Evolutionary conservation across 2,797 vertebrate species (phyloP), one percentile per base, ranked within the genome.

Genomic region (Poecile montanus): DNA sequence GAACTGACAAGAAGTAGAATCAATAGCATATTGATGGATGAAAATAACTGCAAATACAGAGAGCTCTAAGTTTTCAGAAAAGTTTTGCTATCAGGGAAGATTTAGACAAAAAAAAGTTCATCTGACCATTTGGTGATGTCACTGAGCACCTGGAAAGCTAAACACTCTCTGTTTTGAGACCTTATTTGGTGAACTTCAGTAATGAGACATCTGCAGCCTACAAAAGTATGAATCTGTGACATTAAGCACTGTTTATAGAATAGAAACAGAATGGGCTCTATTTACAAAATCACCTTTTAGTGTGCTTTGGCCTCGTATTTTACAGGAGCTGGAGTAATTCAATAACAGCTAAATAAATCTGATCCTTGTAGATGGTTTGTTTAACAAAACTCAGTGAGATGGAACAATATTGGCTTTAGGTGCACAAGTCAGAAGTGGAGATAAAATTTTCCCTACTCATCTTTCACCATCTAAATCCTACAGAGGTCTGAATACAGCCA

Each of bases 141-240:
- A 89, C 42, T 65, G n/a, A 61, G 91, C 83, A 94, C 91, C 96
- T 96, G 86, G 78, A 95, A 97, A 97, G 84, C 32, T 94, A 95
- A 97, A 95, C 89, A 85, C 12, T 53, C 88, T 71, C 78, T 66
- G 23, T 66, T 97, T 83, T 94, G 89, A 95, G 88, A 57, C 97
- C 96, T 96, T 97, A 97, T 97, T 97, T 97, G 97, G 96, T 77
- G 76, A 42, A 68, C 70, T 93, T 82, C 8, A 16, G 79, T 76
- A 82, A 70, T 17, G 86, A 95, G 80, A 79, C 74, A 91, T 94
- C 63, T 32, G 50, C 54, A 80, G 85, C n/a, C 38, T 23, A 68
- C 51, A 79, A 80, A 75, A 13, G 25, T 32, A 42, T 13, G 82
- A 45, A 78, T 84, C 92, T 89, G 62, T 67, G 89, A 88, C 78